Evolutionary conservation across 1,140 invertebrate species (phyloP), one percentile per base, ranked within the genome.

Genomic region (Protaetia brevitarsis): DNA sequence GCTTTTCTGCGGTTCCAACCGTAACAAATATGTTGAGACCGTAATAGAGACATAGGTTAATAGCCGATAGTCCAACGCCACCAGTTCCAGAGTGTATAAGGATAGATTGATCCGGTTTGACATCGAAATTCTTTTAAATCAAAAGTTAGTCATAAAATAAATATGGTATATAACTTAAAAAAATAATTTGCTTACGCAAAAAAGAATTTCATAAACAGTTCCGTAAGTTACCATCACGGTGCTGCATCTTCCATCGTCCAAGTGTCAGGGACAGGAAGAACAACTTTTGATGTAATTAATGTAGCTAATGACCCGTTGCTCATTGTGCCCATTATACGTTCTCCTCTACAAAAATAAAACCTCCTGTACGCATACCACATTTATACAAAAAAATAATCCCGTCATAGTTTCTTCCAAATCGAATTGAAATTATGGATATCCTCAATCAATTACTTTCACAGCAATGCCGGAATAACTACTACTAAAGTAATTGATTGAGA

Each of bases 181-280:
- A 3, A 37, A 37, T 41, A 16, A 41, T 6, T 1, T 41, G 19
- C 1, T 41, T 13, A 41, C 37, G 6, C 19, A 16, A 11, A 41
- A 1, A n/a, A 41, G 37, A n/a, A 41, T 41, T n/a, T 41, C 7
- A 5, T 13, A n/a, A 16, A 41, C 37, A 0, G 93, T 96, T 51
- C 85, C 84, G 74, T 96, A 97, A 3, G 91, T 91, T 1, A 89
- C 88, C 2, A 95, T 95, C 97, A 84, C 0, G 94, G 94, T 0
- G 92, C 91, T 1, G 94, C 95, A 41, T 97, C 91, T 73, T 92
- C 87, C 19, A 97, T 78, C 0, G 65, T 85, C 94, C 94, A 97
- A 5, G 85, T 72, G 0, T 92, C 84, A 2, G 95, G 95, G 13
- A 97, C 82, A 2, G 85, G 74, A 93, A 93, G 96, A 11, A 82